Conservation (phyloP, 2,888 invertebrate species). For the Mechanitis messenoides region DNA sequence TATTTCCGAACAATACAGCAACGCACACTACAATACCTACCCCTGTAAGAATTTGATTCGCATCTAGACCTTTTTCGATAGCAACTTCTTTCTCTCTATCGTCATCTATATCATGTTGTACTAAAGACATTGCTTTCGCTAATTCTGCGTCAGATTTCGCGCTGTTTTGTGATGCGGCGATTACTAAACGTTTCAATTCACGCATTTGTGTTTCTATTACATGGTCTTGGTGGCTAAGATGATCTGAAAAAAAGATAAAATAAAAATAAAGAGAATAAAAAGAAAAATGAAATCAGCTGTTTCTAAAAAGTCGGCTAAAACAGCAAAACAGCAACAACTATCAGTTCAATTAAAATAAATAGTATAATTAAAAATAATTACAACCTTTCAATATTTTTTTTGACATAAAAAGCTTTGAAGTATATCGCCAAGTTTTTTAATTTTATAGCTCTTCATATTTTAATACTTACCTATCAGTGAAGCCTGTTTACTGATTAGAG, state of each 20-base stretch:
- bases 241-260: slow-evolving; percentile 41
- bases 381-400: too few species aligned
- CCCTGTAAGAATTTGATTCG: slow-evolving; percentile 58
- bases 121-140: slow-evolving; percentile 55
- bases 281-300: too few species aligned
- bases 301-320: too few species aligned
- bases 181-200: slow-evolving; percentile 55
- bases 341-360: too few species aligned
- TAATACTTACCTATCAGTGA: slow-evolving; percentile 58
- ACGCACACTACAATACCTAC: slow-evolving; percentile 55
- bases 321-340: too few species aligned
- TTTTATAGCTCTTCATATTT: too few species aligned
- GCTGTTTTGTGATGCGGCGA: slow-evolving; percentile 55
- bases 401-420: too few species aligned
- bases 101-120: slow-evolving; percentile 63
- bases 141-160: slow-evolving; percentile 63
- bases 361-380: too few species aligned
- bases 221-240: slow-evolving; percentile 60
- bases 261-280: too few species aligned
- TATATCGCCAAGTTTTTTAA: too few species aligned
- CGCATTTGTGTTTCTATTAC: slow-evolving; percentile 51
- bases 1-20: slow-evolving; percentile 56
- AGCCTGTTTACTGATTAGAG: slow-evolving; percentile 62
- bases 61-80: slow-evolving; percentile 42
- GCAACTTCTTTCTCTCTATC: slow-evolving; percentile 42